These are phyloP conservation scores for Agriopis aurantiaria DNA, from an alignment of 2,888 invertebrate species.

Conservation along the genomic window DNA sequence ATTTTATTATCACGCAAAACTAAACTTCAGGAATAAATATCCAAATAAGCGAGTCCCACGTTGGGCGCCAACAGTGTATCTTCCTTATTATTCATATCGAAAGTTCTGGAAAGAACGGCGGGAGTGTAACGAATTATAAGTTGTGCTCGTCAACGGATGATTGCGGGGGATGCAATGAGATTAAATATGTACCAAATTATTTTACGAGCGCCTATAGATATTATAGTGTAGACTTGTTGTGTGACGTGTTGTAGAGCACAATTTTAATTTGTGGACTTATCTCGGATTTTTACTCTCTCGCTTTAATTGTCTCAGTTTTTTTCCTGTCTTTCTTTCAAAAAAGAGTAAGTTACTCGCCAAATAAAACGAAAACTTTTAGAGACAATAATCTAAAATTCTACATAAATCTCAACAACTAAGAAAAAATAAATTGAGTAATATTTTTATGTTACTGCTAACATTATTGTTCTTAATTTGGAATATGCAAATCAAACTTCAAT, in stretches of 20 bases:
- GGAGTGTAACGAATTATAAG: constrained; percentile 75
- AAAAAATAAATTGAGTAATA: too few relatives aligned
- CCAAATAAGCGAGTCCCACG: constrained; percentile 53
- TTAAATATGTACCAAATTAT: constrained; percentile 14
- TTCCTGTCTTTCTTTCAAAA: too few relatives aligned
- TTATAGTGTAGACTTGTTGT: too few relatives aligned
- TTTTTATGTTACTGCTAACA: too few relatives aligned
- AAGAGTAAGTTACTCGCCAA: too few relatives aligned
- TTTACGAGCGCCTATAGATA: neutral
- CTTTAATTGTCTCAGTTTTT: too few relatives aligned
- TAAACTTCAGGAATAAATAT: constrained; percentile 35
- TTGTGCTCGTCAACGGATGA: constrained; percentile 58
- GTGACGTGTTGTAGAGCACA: too few relatives aligned
- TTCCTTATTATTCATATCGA: constrained; percentile 75
- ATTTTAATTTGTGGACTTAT: too few relatives aligned
- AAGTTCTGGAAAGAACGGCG: constrained; percentile 67
- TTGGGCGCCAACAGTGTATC: constrained; percentile 67
- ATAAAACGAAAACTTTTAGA: too few relatives aligned
- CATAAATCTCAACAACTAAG: too few relatives aligned
- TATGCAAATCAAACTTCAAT: neutral
- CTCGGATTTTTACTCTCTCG: too few relatives aligned
- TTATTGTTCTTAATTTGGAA: neutral
- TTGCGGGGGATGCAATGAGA: constrained; percentile 26
- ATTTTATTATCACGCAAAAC: constrained; percentile 26
- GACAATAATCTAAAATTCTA: too few relatives aligned